phyloP scores from a whole-genome alignment of 2,888 invertebrate genomes.

The Quadroppia sp. region DNA sequence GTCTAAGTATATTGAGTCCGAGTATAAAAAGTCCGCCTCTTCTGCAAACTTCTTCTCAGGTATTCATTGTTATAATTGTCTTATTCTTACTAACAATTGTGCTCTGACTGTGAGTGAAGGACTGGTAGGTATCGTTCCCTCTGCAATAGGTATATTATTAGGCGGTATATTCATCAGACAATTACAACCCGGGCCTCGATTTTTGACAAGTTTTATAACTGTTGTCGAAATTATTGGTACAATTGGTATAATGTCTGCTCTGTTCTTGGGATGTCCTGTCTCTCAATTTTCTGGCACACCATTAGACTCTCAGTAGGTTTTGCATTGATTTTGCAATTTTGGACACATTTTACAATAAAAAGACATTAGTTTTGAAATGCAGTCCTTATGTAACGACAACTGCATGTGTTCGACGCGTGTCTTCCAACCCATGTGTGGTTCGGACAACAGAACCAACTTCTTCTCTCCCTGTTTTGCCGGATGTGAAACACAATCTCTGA shows the following conservation, averaged over 20 bases:
- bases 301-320: not conserved
- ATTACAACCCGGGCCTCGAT: slow-evolving; percentile 50
- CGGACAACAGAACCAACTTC: slow-evolving; percentile 56
- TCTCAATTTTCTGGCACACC: not conserved
- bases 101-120: no score
- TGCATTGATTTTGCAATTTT: not conserved
- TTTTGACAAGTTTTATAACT: slow-evolving; percentile 51
- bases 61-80: no score
- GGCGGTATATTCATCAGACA: slow-evolving; percentile 50
- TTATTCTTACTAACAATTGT: no score
- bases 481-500: slow-evolving; percentile 51
- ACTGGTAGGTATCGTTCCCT: slow-evolving; percentile 1
- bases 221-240: slow-evolving; percentile 48
- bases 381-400: not conserved
- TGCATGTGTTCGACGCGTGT: slow-evolving; percentile 45
- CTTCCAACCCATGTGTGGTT: slow-evolving; percentile 46
- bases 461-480: slow-evolving; percentile 72
- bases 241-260: slow-evolving; percentile 45
- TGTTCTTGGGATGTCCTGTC: slow-evolving; percentile 46
- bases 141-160: slow-evolving; percentile 44
- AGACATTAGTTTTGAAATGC: slow-evolving; percentile 18
- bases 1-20: slow-evolving; percentile 48
- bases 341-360: not conserved
- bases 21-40: slow-evolving; percentile 46
- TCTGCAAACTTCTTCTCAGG: slow-evolving; percentile 47